Evolutionary conservation across 2,888 invertebrate species (phyloP), one percentile per base, ranked within the genome.

Genomic region (Epirrita christyi): DNA sequence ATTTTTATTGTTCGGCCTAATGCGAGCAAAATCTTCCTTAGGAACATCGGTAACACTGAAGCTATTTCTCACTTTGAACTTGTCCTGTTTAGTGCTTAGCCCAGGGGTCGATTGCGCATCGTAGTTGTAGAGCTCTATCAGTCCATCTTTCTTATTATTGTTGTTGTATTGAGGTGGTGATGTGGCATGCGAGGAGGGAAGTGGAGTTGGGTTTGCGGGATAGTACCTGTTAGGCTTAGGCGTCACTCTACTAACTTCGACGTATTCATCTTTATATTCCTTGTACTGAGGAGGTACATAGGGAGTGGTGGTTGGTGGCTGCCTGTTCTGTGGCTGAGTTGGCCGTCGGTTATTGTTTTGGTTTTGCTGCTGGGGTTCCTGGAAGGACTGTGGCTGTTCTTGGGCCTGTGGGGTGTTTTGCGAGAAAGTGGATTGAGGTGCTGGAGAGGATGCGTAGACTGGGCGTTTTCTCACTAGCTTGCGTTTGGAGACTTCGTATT

Each of bases 381-480:
- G 66, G 43, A 63, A 66, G 6, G 58, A 60, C 36, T 63, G 53
- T 29, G 58, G 15, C 11, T 60, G 63, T 37, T 59, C 47, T 36
- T 47, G 47, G 32, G 46, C 49, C 40, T 62, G 59, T 28, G 71
- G 72, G 47, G 72, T 79, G 54, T 71, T 84, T 71, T 74, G 76
- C 56, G 72, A 72, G 66, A 73, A 76, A 15, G 83, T 84, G 29
- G 75, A 76, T 48, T 59, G 57, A 13, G 81, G 82, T 66, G 79
- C 79, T 64, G 78, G 69, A 52, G 75, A 85, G 0, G 87, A 78
- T 6, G 72, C 72, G 55, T 85, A 80, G 28, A 87, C 68, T 0
- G 92, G 91, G 7, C 92, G 88, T 66, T 91, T 91, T 55, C 91
- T 78, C 0, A 88, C 75, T 10, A 90, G 73, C 70, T 91, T 91